Percentiles rank a stretch among this genome's conserved stretches.
Conservation (phyloP, 2,888 invertebrate species). For the Hybos culiciformis region DNA sequence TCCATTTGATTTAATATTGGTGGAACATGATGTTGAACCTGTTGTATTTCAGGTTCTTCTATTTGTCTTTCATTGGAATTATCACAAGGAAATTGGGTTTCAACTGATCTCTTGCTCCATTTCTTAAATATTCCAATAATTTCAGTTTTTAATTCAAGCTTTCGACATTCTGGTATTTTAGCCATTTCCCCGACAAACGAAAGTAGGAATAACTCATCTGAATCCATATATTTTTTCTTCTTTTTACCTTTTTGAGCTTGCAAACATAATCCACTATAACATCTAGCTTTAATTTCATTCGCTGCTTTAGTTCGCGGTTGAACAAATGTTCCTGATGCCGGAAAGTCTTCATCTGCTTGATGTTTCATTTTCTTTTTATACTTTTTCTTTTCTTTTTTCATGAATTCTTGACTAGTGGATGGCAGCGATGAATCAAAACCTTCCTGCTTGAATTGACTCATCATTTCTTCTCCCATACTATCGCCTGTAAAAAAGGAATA, state of each 20-base stretch:
- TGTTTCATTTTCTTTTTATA: background rate
- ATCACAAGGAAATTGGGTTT: conserved; percentile 19
- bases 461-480: background rate
- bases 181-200: conserved; percentile 32
- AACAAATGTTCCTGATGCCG: background rate
- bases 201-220: conserved; percentile 28
- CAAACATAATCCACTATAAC: background rate
- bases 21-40: background rate
- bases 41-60: background rate
- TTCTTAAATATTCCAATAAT: conserved; percentile 31
- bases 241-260: background rate
- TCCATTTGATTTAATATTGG: conserved; percentile 9
- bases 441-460: background rate
- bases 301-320: background rate
- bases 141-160: conserved; percentile 30
- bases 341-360: background rate
- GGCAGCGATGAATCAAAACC: background rate
- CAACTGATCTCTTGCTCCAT: conserved; percentile 19
- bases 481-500: too few species aligned
- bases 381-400: background rate
- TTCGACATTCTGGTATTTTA: conserved; percentile 30
- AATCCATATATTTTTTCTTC: conserved; percentile 18
- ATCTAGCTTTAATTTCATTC: background rate
- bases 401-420: too few species aligned
- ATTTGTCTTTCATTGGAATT: conserved; percentile 16